A percentile compares a stretch with the other conserved stretches of the same genome.
Conservation (phyloP, 2,797 vertebrate species). For the Cirrhinus mrigala region DNA sequence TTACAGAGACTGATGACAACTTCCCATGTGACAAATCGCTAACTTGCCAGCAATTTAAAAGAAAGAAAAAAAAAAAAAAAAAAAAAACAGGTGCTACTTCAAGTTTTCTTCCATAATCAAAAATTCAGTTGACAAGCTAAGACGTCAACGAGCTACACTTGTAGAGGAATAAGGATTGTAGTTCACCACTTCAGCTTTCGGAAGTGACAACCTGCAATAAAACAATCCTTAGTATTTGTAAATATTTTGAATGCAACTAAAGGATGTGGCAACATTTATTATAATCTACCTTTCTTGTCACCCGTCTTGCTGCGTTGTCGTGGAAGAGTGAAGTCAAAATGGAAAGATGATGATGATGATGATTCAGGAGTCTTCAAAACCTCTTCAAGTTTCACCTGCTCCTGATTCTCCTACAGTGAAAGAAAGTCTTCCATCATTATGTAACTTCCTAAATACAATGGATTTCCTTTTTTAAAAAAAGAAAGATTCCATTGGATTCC, state of each 20-base stretch:
- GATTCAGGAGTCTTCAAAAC: constrained; percentile 72
- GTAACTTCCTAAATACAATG: not conserved
- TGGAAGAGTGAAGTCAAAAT: constrained; percentile 70
- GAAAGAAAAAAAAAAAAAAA: not conserved
- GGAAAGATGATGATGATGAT: constrained; percentile 47
- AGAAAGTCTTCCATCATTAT: not conserved
- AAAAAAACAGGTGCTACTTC: not conserved
- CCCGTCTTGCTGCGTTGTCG: constrained; percentile 70
- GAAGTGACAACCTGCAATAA: constrained; percentile 66
- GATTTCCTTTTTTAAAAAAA: no score
- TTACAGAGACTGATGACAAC: not conserved
- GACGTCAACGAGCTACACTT: not conserved
- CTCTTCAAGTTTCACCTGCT: constrained; percentile 76
- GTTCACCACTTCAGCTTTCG: constrained; percentile 70
- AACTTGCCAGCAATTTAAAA: not conserved
- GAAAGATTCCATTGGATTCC: no score
- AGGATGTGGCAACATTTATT: not conserved
- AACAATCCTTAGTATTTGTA: not conserved
- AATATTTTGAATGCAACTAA: not conserved
- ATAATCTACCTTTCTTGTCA: constrained; percentile 63
- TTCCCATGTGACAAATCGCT: not conserved
- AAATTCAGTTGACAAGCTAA: not conserved
- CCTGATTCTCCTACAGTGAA: constrained; percentile 64
- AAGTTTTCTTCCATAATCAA: not conserved
- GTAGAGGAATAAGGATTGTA: not conserved